Evolutionary conservation across 2,797 vertebrate genomes (phyloP), one percentile per base, ranked within the genome.

Genomic region (Chiroxiphia lanceolata): DNA sequence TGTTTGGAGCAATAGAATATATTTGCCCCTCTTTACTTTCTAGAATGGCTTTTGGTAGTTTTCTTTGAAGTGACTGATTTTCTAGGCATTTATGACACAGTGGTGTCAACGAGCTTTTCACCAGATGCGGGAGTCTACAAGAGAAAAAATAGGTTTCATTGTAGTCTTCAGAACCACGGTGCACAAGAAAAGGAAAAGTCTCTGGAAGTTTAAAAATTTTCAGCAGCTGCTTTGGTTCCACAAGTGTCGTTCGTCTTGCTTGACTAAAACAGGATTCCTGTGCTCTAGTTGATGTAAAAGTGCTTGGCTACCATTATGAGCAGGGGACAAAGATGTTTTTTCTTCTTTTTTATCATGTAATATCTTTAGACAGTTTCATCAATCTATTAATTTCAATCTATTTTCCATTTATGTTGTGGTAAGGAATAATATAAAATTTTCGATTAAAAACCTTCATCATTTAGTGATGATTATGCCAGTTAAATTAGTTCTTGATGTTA

Each of bases 341-440:
- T 26, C 31, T 86, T 85, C 50, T 59, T 23, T 85, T 78, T 91
- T 87, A 90, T 36, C 13, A 60, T 44, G 11, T 79, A 95, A 61
- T 65, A 87, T 89, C 95, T 96, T 92, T 88, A 85, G 65, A 25
- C 83, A 81, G 27, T 88, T 93, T 94, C 94, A 94, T 96, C 77
- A 92, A 82, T 93, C 51, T 50, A 29, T 85, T 95, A n/a, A n/a
- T n/a, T n/a, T 96, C 77, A 92, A 82, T 93, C 51, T 50, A 29
- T 85, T 95, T 90, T 56, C 34, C 80, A 86, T 93, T 95, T 96
- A 84, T 84, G 92, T 68, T 90, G 34, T 83, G 90, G 51, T 91
- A 95, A 96, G 57, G 84, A 88, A 70, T 63, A 94, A 63, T 90
- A 83, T 67, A 87, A 87, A 95, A 74, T 79, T 96, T 96, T 96